These are phyloP conservation scores for Gallinago media DNA, from an alignment of 2,113 vertebrate genomes.

Conservation along the genomic window DNA sequence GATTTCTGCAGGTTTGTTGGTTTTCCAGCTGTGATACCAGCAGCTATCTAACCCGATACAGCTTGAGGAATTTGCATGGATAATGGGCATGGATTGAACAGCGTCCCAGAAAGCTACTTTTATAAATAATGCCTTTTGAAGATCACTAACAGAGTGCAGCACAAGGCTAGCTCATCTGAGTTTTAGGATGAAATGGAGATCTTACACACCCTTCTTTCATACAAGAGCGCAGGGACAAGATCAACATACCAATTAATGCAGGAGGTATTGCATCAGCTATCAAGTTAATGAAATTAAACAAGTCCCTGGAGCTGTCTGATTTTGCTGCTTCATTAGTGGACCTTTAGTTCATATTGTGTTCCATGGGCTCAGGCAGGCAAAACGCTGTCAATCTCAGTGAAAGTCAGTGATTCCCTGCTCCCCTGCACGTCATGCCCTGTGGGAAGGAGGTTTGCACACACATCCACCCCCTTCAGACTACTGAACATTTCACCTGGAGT, in stretches of 20 bases:
- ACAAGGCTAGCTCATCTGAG: neutral
- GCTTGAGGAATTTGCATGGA: slow-evolving; percentile 66
- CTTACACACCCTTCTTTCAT: slow-evolving; percentile 13
- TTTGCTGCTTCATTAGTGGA: slow-evolving; percentile 58
- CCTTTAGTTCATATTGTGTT: slow-evolving; percentile 59
- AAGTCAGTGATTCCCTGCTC: neutral
- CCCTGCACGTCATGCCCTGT: neutral
- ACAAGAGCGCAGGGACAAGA: slow-evolving; percentile 46
- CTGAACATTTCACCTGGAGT: neutral
- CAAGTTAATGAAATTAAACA: slow-evolving; percentile 72
- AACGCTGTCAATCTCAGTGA: neutral
- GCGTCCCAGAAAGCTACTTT: slow-evolving; percentile 55
- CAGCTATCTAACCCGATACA: slow-evolving; percentile 51
- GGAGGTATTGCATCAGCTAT: slow-evolving; percentile 50
- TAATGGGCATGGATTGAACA: slow-evolving; percentile 52
- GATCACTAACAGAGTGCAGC: slow-evolving; percentile 51
- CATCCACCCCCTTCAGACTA: neutral
- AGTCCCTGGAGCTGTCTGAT: slow-evolving; percentile 26
- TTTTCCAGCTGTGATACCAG: slow-evolving; percentile 50
- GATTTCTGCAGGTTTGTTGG: slow-evolving; percentile 62
- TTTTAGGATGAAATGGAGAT: slow-evolving; percentile 44
- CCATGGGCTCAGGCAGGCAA: neutral
- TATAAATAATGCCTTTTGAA: slow-evolving; percentile 65
- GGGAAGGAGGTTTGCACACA: neutral
- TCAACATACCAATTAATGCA: slow-evolving; percentile 59